phyloP scores from a whole-genome alignment of 2,797 vertebrate genomes.

The Parauchenoglanis punctatus region DNA sequence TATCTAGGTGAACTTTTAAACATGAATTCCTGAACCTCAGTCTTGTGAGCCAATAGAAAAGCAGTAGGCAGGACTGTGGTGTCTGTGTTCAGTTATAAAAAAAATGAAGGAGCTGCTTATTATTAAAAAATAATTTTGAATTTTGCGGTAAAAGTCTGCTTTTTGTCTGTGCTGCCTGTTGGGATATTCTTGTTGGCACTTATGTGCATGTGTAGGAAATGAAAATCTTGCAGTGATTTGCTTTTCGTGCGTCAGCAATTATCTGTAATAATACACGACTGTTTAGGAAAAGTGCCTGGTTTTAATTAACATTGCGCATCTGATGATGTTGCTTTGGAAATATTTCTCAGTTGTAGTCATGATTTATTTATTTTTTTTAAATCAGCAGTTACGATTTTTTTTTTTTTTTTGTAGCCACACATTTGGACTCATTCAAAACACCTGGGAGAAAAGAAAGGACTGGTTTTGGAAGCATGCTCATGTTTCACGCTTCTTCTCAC shows the following conservation, averaged over 20 bases:
- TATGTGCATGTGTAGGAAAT: neutral
- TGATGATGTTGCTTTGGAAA: constrained; percentile 7
- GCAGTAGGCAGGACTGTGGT: neutral
- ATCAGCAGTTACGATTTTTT: neutral
- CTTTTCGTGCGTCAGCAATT: neutral
- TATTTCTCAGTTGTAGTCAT: neutral
- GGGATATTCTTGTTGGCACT: neutral
- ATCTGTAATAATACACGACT: neutral
- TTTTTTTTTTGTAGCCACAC: neutral
- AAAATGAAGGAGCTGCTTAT: neutral
- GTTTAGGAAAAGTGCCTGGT: neutral
- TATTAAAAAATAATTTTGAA: neutral
- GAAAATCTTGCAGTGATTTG: neutral
- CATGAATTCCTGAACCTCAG: neutral
- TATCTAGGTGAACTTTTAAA: no score
- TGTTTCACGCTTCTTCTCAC: neutral
- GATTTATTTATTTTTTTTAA: neutral
- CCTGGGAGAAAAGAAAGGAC: neutral
- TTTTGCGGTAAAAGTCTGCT: neutral
- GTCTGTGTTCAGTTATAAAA: neutral
- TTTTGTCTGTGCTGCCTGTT: neutral
- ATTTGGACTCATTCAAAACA: neutral
- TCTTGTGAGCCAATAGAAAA: neutral
- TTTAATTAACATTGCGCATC: neutral
- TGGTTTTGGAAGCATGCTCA: neutral